Base-by-base conservation (phyloP, 2,888 invertebrate species). In the Melanotus villosus region DNA sequence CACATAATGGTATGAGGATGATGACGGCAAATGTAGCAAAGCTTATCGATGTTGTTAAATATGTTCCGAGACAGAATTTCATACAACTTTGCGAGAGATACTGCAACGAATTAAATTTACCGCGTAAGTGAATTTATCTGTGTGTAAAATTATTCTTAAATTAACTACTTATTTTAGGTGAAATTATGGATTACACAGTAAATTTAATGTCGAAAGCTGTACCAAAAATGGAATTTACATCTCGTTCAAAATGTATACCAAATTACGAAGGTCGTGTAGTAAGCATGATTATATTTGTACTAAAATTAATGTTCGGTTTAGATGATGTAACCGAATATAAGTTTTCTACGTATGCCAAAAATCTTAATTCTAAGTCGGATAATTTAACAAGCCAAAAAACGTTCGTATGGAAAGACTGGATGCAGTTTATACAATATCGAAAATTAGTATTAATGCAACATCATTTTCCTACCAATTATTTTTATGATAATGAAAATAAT, bases 361-460 rank as follows among this genome's bases (percentile, higher is more conserved):
- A 84, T 72, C 84, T 92, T 0, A 93, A 93, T 16, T n/a, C 12
- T 6, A n/a, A 21, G 0, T 3, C 6, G 80, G 67, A 82, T 10
- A 82, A 76, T 21, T 7, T 45, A 7, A n/a, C n/a, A n/a, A n/a
- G n/a, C n/a, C 18, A 71, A 18, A 45, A 68, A 64, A 80, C 92
- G 21, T 94, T 94, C 79, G 90, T 90, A 26, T 92, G 91, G 82
- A 82, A 86, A 4, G 89, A 92, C 69, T 94, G 94, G 94, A 87
- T 90, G 63, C 83, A 87, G 68, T 91, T 88, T 79, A 85, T 93
- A 38, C 89, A 90, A 76, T 89, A 91, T 79, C 88, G 93, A 59
- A 90, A 89, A 78, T 81, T 86, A 0, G 82, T 91, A 32, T 79
- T 93, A 2, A 82, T 86, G 5, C 87, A 88, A 65, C 82, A 88